Percentiles rank a stretch among this genome's conserved stretches.
These are phyloP conservation scores for Diabrotica virgifera DNA, from an alignment of 1,140 invertebrate genomes.

Conservation along the genomic window DNA sequence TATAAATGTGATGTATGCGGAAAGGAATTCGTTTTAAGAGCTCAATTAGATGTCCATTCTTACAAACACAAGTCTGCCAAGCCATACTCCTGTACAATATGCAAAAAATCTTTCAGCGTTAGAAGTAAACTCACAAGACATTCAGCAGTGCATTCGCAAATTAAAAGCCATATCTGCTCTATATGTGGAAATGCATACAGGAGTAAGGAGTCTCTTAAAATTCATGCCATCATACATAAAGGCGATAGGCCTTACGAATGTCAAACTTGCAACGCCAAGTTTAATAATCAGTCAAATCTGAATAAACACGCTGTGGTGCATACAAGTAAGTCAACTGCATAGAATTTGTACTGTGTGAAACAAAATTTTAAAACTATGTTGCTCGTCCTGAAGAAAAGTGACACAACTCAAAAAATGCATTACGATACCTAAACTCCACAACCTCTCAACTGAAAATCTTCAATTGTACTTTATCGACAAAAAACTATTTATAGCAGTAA, in stretches of 20 bases:
- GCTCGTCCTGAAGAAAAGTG: too few species aligned
- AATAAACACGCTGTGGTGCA: conserved; percentile 55
- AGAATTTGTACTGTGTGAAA: neutral
- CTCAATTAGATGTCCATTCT: conserved; percentile 43
- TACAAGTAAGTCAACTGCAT: conserved; percentile 48
- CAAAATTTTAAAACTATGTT: neutral
- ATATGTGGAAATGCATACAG: conserved; percentile 49
- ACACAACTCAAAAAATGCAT: too few species aligned
- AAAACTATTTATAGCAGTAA: too few species aligned
- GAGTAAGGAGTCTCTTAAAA: conserved; percentile 48
- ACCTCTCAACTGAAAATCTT: too few species aligned
- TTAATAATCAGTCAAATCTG: conserved; percentile 55
- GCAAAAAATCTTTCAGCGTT: conserved; percentile 41
- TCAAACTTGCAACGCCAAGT: conserved; percentile 50
- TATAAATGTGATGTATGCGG: conserved; percentile 41
- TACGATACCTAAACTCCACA: too few species aligned
- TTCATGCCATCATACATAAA: conserved; percentile 51
- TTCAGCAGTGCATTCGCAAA: conserved; percentile 34
- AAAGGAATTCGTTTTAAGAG: conserved; percentile 44
- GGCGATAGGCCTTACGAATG: conserved; percentile 53
- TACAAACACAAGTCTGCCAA: conserved; percentile 42
- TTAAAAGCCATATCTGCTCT: conserved; percentile 46
- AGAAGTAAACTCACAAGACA: conserved; percentile 44
- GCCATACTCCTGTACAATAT: conserved; percentile 42
- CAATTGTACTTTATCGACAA: too few species aligned